Conservation (phyloP, 2,113 vertebrate genomes). For the Rhea pennata region DNA sequence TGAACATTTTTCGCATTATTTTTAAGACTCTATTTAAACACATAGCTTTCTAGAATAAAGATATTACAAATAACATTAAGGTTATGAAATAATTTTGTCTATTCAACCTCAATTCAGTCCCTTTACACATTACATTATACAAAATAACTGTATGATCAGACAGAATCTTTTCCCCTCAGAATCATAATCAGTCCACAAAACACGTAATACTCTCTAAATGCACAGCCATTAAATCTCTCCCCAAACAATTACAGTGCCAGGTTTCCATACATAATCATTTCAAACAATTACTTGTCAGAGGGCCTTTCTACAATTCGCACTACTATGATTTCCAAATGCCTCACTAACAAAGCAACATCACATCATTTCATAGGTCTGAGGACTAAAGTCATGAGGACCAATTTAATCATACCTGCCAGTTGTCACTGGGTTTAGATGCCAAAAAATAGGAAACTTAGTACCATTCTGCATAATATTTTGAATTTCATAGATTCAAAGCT, state of each 20-base stretch:
- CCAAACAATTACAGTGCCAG: rapidly evolving
- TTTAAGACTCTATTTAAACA: background rate
- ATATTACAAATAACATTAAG: background rate
- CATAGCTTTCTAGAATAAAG: background rate
- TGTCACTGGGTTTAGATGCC: background rate
- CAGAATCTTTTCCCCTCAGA: background rate
- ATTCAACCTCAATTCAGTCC: background rate
- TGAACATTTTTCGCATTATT: background rate
- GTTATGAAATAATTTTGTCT: background rate
- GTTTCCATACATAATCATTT: background rate
- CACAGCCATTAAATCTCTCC: background rate
- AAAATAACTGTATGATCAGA: background rate
- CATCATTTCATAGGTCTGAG: background rate
- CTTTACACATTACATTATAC: background rate
- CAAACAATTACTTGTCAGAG: background rate
- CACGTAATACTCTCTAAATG: background rate
- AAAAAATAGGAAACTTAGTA: background rate
- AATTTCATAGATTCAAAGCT: background rate
- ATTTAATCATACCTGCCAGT: background rate
- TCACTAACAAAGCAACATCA: background rate
- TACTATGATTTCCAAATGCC: background rate
- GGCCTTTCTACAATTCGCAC: background rate
- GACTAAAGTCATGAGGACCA: background rate
- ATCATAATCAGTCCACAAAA: background rate
- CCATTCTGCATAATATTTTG: background rate